Base-by-base conservation (phyloP, 1,140 invertebrate genomes). In the Pectinophora gossypiella region DNA sequence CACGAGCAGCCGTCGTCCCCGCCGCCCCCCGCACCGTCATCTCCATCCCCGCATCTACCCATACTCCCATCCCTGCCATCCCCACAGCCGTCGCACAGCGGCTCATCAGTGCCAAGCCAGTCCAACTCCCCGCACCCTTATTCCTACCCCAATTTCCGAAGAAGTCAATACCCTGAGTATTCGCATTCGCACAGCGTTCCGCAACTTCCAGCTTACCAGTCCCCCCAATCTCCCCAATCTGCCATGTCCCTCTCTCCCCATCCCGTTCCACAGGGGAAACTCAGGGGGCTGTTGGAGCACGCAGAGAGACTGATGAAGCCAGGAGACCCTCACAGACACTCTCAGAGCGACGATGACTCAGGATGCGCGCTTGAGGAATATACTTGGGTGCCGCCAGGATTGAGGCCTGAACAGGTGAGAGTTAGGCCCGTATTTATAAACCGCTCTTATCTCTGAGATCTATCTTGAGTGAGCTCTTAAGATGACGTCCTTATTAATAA, bases 301-400 rank as follows among this genome's bases (percentile, higher is more conserved):
- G 81, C 81, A 0, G 81, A 85, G 51, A 51, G 79, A 38, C 66
- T 90, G 47, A 87, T 87, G 69, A 90, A 87, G 73, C 88, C 72
- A 58, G 89, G 88, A 35, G 91, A 96, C 75, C 94, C 94, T 58
- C 95, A 96, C 70, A 87, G 96, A 32, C 96, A 98, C 73, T 97
- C 96, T 2, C 97, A 98, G 69, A 97, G 95, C 42, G 97, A 99
- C 85, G 97, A 99, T 76, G 98, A 99, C 88, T 97, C 95, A 43
- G 97, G 98, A 6, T 99, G 97, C 78, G 97, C 97, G 4, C 89
- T 99, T 40, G 97, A 99, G 76, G 98, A 99, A 79, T 99, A 99
- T 87, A 97, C 97, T 0, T 99, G 98, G 98, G 96, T 99, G 42
- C 98, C 98, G 32, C 95, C 96, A 2, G 97, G 97, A 54, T 90